Evolutionary conservation across 2,113 vertebrate species (phyloP).

Genomic region (Mesitornis unicolor): DNA sequence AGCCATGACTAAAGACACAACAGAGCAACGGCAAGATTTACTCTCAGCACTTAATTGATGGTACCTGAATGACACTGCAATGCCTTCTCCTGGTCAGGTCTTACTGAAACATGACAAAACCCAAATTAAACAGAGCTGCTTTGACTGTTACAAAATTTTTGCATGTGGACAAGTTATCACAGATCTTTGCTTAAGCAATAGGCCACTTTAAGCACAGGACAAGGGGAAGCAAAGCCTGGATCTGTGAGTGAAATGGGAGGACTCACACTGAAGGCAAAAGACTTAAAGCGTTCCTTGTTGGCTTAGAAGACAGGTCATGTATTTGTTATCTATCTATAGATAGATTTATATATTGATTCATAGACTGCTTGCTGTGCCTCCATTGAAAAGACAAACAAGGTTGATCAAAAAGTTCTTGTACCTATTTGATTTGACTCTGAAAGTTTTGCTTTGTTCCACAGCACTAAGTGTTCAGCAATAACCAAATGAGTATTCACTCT

Average conservation of each 20-base stretch:
- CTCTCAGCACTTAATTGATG: not conserved
- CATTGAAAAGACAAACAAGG: not conserved
- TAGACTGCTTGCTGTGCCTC: not conserved
- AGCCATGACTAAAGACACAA: not conserved
- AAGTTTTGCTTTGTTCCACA: not conserved
- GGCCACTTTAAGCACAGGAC: not conserved
- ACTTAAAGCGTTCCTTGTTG: not conserved
- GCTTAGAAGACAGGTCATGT: accelerated
- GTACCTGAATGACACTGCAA: not conserved
- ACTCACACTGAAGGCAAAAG: not conserved
- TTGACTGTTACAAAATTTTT: not conserved
- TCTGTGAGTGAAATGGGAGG: not conserved
- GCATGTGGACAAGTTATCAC: not conserved
- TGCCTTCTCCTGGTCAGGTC: not conserved
- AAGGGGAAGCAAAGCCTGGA: not conserved
- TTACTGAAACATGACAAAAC: not conserved
- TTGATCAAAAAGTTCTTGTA: not conserved
- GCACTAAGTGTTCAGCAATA: not conserved
- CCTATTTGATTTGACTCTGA: not conserved
- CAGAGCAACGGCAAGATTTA: not conserved
- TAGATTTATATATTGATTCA: not conserved
- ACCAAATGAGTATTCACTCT: not conserved
- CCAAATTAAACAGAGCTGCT: not conserved
- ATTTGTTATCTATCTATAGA: not conserved
- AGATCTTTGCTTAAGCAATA: not conserved